phyloP scores from a whole-genome alignment of 2,797 vertebrate genomes.

The Argya squamiceps region DNA sequence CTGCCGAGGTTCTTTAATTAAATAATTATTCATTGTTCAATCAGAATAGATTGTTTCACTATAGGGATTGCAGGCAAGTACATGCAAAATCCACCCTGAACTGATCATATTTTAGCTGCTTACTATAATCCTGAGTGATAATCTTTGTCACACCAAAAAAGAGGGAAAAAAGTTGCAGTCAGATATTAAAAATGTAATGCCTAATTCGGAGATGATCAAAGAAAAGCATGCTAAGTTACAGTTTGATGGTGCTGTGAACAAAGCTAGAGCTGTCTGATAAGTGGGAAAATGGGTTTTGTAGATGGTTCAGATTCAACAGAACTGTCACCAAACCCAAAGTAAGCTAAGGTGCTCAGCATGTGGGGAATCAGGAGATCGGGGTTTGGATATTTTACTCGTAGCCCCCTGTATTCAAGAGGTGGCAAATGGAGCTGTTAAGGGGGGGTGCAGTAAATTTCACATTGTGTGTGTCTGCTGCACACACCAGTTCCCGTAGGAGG shows the following conservation, averaged over 20 bases:
- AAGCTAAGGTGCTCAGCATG: background rate
- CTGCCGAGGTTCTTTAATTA: conserved; percentile 55
- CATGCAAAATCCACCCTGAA: background rate
- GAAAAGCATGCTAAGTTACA: background rate
- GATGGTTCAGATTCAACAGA: background rate
- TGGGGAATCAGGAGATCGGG: background rate
- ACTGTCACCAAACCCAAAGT: background rate
- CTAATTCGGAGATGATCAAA: background rate
- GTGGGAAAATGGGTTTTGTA: background rate
- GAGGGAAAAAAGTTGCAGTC: background rate
- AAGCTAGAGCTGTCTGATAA: background rate
- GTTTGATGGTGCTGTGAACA: background rate
- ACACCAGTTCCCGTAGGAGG: background rate
- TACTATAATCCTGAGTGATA: background rate
- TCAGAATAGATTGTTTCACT: conserved; percentile 31
- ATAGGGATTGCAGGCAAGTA: background rate
- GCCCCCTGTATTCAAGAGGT: background rate
- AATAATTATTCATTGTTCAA: conserved; percentile 54
- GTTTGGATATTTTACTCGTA: background rate
- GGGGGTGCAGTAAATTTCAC: background rate
- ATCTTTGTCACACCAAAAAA: background rate
- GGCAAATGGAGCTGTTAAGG: background rate
- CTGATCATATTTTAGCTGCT: background rate
- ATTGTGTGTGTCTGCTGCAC: background rate
- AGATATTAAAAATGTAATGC: background rate